phyloP scores from a whole-genome alignment of 2,113 vertebrate species.

The Muntiacus reevesi region DNA sequence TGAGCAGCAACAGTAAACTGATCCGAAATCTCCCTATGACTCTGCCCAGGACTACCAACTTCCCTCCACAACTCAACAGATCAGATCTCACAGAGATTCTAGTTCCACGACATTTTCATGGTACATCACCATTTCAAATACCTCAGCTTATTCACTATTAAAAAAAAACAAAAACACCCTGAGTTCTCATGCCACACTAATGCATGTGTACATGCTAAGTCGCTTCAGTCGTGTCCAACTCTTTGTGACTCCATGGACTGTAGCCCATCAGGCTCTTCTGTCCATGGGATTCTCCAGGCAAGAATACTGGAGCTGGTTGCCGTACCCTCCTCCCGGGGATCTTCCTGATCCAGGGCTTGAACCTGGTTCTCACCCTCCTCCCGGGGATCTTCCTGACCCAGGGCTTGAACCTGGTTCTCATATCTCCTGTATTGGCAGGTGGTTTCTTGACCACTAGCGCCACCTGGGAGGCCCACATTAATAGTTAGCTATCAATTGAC shows the following conservation, averaged over 20 bases:
- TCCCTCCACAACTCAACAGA: neutral
- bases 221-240: neutral
- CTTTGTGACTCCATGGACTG: neutral
- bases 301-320: neutral
- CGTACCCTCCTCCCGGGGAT: neutral
- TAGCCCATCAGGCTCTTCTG: neutral
- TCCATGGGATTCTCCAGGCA: neutral
- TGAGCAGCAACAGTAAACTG: neutral
- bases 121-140: neutral
- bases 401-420: neutral
- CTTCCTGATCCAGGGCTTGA: neutral
- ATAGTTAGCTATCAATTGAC: neutral
- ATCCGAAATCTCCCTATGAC: neutral
- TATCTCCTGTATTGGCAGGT: neutral
- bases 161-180: neutral
- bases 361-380: neutral
- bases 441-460: neutral
- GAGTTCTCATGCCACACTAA: neutral
- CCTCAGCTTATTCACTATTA: neutral
- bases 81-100: neutral
- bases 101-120: neutral
- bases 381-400: neutral
- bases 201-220: neutral
- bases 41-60: neutral
- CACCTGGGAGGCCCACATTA: neutral